Percentiles rank a stretch among this genome's conserved stretches.
These are phyloP conservation scores for Dinothrombium tinctorium DNA, from an alignment of 1,140 invertebrate genomes.

Conservation along the genomic window DNA sequence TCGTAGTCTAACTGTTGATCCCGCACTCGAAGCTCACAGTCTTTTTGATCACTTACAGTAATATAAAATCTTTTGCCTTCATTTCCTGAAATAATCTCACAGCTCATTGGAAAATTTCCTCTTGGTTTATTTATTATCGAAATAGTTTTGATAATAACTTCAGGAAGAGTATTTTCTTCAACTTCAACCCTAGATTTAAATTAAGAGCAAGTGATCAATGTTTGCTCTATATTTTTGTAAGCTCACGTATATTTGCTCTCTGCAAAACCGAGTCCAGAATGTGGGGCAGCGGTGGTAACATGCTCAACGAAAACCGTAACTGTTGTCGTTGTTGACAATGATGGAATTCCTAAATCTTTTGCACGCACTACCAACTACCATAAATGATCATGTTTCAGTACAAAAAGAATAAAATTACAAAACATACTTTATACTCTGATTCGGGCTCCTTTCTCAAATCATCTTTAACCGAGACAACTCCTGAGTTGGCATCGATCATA, in stretches of 20 bases:
- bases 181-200: conserved; percentile 29
- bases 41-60: conserved; percentile 42
- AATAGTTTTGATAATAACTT: conserved; percentile 40
- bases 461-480: conserved; percentile 46
- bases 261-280: conserved; percentile 50
- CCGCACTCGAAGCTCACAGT: conserved; percentile 43
- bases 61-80: conserved; percentile 38
- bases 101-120: conserved; percentile 39
- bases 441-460: conserved; percentile 56
- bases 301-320: conserved; percentile 58
- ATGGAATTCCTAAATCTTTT: conserved; percentile 61
- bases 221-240: neutral
- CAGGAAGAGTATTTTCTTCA: conserved; percentile 41
- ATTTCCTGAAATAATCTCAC: conserved; percentile 44
- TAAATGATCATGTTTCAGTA: neutral
- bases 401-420: neutral
- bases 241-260: conserved; percentile 43
- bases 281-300: conserved; percentile 35
- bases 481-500: conserved; percentile 56
- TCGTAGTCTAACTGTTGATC: conserved; percentile 43
- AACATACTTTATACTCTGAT: conserved; percentile 47
- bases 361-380: conserved; percentile 50
- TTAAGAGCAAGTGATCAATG: neutral
- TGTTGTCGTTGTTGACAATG: conserved; percentile 47
- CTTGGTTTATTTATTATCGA: conserved; percentile 42